phyloP scores from a whole-genome alignment of 2,888 invertebrate genomes.

The Catocala sponsa region DNA sequence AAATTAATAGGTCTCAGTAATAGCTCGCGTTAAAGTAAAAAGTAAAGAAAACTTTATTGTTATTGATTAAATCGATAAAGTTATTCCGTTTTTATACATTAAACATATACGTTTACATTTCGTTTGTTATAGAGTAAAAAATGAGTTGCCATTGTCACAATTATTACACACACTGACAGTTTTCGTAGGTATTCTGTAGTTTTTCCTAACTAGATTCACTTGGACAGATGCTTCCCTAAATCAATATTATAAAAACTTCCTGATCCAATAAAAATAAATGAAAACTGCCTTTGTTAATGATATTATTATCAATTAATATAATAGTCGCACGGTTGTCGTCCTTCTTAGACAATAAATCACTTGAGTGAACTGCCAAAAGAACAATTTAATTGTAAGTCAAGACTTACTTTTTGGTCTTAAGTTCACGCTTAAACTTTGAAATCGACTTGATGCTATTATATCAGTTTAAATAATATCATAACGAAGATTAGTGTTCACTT shows the following conservation, averaged over 20 bases:
- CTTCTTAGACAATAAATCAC: conserved; percentile 24
- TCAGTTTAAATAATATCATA: conserved; percentile 7
- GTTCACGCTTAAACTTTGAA: background rate
- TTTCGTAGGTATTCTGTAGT: too few species aligned
- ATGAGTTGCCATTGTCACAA: too few species aligned
- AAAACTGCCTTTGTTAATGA: conserved; percentile 20
- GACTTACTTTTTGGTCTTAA: conserved; percentile 5
- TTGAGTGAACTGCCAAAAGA: conserved; percentile 7
- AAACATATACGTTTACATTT: too few species aligned
- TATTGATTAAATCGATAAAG: too few species aligned
- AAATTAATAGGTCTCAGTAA: too few species aligned
- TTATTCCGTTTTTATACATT: too few species aligned
- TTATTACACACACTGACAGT: too few species aligned
- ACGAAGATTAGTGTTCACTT: conserved; percentile 2
- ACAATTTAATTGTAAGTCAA: conserved; percentile 8
- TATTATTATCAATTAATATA: conserved; percentile 28
- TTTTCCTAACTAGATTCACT: too few species aligned
- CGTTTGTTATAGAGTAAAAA: too few species aligned
- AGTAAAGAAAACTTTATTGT: too few species aligned
- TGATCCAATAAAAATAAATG: conserved; percentile 3
- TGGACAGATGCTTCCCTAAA: background rate
- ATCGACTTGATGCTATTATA: conserved; percentile 2
- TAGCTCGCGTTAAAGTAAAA: too few species aligned
- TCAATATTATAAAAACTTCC: background rate
- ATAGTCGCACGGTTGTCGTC: conserved; percentile 3